These are phyloP conservation scores for Bucco capensis DNA, from an alignment of 2,113 vertebrate species.

Conservation along the genomic window DNA sequence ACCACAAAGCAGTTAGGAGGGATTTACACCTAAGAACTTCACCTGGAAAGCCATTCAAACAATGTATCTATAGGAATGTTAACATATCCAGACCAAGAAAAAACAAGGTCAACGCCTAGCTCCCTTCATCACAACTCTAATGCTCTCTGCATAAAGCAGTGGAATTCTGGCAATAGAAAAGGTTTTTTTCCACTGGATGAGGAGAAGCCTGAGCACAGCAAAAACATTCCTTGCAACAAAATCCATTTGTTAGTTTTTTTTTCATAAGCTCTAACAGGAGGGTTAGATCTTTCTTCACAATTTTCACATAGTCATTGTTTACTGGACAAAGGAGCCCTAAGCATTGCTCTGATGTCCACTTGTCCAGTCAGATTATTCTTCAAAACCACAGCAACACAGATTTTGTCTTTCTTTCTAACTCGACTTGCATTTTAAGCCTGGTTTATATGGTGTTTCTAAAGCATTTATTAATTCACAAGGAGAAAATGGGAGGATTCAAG, in stretches of 20 bases:
- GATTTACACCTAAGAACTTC: not conserved
- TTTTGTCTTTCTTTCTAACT: not conserved
- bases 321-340: not conserved
- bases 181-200: not conserved
- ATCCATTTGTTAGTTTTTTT: not conserved
- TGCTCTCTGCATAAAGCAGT: not conserved
- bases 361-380: not conserved
- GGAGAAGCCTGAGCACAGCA: not conserved
- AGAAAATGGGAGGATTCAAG: not conserved
- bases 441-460: not conserved
- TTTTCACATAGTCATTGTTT: not conserved
- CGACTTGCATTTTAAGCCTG: not conserved
- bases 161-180: not conserved
- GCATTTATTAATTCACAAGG: not conserved
- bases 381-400: not conserved
- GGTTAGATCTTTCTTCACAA: not conserved
- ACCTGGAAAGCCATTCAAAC: not conserved
- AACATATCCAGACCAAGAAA: not conserved
- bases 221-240: not conserved
- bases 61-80: not conserved
- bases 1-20: not conserved
- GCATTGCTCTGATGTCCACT: not conserved
- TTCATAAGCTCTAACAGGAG: not conserved
- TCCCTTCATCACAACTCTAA: not conserved
- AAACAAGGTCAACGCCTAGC: not conserved